A percentile compares a stretch with the other conserved stretches of the same genome.
Conservation (phyloP, 2,888 invertebrate species). For the Drosophila neutralis region DNA sequence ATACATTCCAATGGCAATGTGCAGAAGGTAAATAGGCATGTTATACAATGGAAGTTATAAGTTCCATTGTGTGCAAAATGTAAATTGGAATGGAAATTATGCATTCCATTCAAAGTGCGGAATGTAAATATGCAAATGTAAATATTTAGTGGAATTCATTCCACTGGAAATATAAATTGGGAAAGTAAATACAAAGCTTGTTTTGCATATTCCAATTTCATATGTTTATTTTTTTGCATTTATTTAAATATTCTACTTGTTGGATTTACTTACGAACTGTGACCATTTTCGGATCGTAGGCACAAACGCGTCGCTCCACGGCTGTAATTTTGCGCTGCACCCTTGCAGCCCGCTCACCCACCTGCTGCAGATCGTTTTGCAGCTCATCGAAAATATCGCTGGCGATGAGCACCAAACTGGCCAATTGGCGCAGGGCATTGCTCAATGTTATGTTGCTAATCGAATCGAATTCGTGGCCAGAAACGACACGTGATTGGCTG, state of each 20-base stretch:
- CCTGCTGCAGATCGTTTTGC: slow-evolving; percentile 89
- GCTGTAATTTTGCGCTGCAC: slow-evolving; percentile 89
- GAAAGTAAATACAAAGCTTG: no score
- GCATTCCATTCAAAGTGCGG: neutral
- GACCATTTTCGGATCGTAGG: slow-evolving; percentile 94
- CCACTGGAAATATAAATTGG: neutral
- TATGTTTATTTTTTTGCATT: no score
- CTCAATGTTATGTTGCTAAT: slow-evolving; percentile 94
- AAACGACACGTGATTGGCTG: slow-evolving; percentile 82
- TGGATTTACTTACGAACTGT: slow-evolving; percentile 94
- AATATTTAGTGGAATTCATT: neutral
- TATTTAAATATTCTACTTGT: no score
- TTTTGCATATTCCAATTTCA: no score
- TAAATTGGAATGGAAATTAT: neutral
- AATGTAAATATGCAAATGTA: neutral
- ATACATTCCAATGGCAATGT: neutral
- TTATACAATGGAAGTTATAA: neutral
- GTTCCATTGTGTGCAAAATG: neutral
- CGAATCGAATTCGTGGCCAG: slow-evolving; percentile 92
- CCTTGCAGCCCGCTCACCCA: slow-evolving; percentile 90
- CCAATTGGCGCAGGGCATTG: slow-evolving; percentile 93
- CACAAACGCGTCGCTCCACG: slow-evolving; percentile 89
- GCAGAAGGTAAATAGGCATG: neutral
- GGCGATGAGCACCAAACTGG: slow-evolving; percentile 92
- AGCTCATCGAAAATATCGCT: slow-evolving; percentile 94